Evolutionary conservation across 1,140 invertebrate genomes (phyloP).

Genomic region (Phymastichus coffea): DNA sequence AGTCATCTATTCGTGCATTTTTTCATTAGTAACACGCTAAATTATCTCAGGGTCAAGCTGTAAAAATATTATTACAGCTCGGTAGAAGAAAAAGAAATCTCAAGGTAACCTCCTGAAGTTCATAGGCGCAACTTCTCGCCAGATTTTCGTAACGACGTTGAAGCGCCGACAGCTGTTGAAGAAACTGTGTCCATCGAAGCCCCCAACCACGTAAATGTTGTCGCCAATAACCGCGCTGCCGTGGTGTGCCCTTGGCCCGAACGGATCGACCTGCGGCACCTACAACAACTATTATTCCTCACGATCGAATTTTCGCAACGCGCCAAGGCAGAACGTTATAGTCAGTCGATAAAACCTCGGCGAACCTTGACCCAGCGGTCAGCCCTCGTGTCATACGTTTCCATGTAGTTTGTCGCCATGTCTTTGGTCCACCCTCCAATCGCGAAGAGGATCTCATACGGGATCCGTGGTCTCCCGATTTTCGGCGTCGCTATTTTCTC

Average conservation of each 20-base stretch:
- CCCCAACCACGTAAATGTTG: constrained; percentile 71
- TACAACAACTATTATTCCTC: constrained; percentile 24
- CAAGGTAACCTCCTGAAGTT: constrained; percentile 56
- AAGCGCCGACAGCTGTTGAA: constrained; percentile 68
- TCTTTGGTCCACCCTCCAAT: constrained; percentile 77
- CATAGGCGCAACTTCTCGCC: constrained; percentile 69
- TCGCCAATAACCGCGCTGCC: constrained; percentile 67
- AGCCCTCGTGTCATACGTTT: constrained; percentile 76
- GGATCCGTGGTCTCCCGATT: constrained; percentile 66
- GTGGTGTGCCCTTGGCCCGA: constrained; percentile 70
- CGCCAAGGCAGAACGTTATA: too few species aligned
- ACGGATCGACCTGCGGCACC: constrained; percentile 61
- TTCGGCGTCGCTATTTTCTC: constrained; percentile 64
- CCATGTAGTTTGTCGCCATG: constrained; percentile 70
- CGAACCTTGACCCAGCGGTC: constrained; percentile 71
- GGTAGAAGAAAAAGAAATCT: background rate
- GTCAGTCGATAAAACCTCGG: constrained; percentile 9
- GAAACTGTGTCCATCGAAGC: constrained; percentile 67
- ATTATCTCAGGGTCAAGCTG: too few species aligned
- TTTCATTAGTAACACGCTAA: too few species aligned
- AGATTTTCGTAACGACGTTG: constrained; percentile 63
- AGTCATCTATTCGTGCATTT: too few species aligned
- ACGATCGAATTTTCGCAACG: background rate
- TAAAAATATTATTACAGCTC: too few species aligned
- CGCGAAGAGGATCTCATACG: constrained; percentile 70